Evolutionary conservation across 2,797 vertebrate genomes (phyloP), one percentile per base, ranked within the genome.

Genomic region (Cossypha polioptera): DNA sequence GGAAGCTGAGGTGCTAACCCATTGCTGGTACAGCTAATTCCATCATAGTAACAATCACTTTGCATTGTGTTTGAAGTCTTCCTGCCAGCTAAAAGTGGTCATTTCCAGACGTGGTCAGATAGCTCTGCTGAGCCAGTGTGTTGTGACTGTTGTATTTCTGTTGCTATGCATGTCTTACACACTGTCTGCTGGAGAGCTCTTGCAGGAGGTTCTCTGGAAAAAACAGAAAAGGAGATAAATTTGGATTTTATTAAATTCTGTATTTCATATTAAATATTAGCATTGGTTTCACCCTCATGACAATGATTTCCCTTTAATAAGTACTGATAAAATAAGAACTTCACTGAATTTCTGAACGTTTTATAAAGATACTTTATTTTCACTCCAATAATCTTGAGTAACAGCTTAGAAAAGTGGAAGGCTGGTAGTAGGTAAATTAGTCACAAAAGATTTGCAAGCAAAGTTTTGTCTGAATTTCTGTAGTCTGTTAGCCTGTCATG

Each of bases 101-200:
- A 57, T 90, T 93, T 89, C 42, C 69, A 65, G 71, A 51, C 13
- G 5, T 12, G 71, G 68, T 65, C 78, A 61, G 71, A 69, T 58
- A 65, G 35, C 47, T 80, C 48, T 76, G 7, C 48, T 71, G 51
- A 9, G 26, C 26, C 42, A 42, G 6, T 22, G 16, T 76, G 51
- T 89, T 88, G 29, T 25, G 58, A 13, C 47, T 13, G 25, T 42
- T 91, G 50, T 91, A n/a, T 90, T 93, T 96, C 74, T 91, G 76
- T 97, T 94, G 73, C 84, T 94, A 88, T 75, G 85, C 11, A 1
- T 28, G 54, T 92, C 50, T 93, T 54, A 29, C 47, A 57, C 43
- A 21, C 66, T 62, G 69, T 86, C 85, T 92, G 57, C 83, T 65
- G 51, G 26, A 55, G 18, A 80, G 26, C 18, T 28, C 51, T 76